Evolutionary conservation across 2,888 invertebrate genomes (phyloP).

Genomic region (Gastracanthus pulcherrimus): DNA sequence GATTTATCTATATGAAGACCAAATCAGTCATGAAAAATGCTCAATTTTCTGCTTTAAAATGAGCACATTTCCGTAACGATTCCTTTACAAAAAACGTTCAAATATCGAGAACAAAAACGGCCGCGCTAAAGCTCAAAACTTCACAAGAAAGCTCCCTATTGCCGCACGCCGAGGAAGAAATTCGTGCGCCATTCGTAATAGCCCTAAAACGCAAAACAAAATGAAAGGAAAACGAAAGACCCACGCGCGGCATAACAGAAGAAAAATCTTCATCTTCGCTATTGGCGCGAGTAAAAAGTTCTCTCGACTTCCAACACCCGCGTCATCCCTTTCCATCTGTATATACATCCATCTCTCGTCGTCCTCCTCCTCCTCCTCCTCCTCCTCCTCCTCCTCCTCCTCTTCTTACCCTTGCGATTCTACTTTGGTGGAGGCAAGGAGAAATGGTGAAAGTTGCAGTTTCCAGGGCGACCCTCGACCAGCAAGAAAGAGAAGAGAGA

Average conservation of each 20-base stretch:
- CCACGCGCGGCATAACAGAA: not conserved
- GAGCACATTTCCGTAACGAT: too few species aligned
- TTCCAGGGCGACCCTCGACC: conserved; percentile 47
- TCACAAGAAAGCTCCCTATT: not conserved
- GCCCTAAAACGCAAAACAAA: not conserved
- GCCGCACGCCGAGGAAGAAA: too few species aligned
- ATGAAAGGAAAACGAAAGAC: not conserved
- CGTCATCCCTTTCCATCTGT: not conserved
- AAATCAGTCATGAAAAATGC: too few species aligned
- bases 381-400: not conserved
- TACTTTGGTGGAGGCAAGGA: too few species aligned
- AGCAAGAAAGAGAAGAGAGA: too few species aligned
- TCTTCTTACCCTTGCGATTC: too few species aligned
- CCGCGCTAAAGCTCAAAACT: too few species aligned
- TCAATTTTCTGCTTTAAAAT: too few species aligned
- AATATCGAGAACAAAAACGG: too few species aligned
- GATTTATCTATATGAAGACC: too few species aligned
- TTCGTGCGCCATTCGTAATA: not conserved
- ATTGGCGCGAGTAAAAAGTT: conserved; percentile 46
- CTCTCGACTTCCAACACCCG: not conserved
- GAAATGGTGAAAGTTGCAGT: conserved; percentile 47
- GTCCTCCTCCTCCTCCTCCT: not conserved
- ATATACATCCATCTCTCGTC: not conserved
- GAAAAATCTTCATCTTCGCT: conserved; percentile 44
- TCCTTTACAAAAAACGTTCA: too few species aligned